These are phyloP conservation scores for Spondyliosoma cantharus DNA, from an alignment of 2,797 vertebrate species.

Conservation along the genomic window DNA sequence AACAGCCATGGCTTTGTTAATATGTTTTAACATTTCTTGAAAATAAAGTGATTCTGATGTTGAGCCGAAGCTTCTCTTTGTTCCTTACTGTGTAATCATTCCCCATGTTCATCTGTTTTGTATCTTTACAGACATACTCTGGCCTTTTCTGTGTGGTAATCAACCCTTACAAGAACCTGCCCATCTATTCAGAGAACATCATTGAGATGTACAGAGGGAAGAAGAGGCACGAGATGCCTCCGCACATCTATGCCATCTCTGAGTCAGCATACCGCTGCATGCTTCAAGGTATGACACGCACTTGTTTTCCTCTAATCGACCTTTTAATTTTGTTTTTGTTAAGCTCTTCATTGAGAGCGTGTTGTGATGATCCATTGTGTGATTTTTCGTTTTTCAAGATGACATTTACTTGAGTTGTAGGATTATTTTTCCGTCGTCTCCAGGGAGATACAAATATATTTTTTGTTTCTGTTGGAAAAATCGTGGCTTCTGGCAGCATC, in stretches of 20 bases:
- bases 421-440: background rate
- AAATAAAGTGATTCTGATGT: background rate
- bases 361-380: background rate
- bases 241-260: constrained; percentile 97
- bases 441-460: background rate
- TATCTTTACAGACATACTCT: constrained; percentile 91
- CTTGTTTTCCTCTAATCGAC: background rate
- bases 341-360: background rate
- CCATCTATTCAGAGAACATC: constrained; percentile 97
- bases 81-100: background rate
- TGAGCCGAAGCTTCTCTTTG: background rate
- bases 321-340: background rate
- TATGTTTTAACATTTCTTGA: background rate
- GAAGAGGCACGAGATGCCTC: constrained; percentile 97
- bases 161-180: constrained; percentile 98
- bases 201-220: constrained; percentile 98
- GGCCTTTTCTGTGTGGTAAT: constrained; percentile 98
- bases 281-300: constrained; percentile 91
- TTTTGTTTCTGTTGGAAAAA: background rate
- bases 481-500: background rate
- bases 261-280: constrained; percentile 98
- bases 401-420: background rate
- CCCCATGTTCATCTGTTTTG: constrained; percentile 25
- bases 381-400: background rate
- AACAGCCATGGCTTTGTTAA: background rate